Conservation (phyloP, 2,797 vertebrate species). For the Enteromius treurensis region DNA sequence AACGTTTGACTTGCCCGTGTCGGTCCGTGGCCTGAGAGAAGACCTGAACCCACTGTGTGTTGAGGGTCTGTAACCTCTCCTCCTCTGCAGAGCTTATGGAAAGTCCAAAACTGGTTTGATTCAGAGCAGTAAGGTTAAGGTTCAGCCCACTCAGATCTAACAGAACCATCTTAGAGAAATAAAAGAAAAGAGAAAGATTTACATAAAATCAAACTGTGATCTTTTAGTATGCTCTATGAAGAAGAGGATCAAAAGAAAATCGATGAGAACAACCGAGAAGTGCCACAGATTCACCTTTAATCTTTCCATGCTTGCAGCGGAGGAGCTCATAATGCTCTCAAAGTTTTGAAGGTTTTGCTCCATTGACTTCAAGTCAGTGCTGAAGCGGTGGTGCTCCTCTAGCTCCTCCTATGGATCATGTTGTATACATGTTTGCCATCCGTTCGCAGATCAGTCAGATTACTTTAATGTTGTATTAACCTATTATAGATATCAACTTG, state of each 20-base stretch:
- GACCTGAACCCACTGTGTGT: conserved; percentile 77
- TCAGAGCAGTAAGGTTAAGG: conserved; percentile 79
- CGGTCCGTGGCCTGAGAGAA: conserved; percentile 69
- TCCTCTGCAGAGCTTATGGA: conserved; percentile 70
- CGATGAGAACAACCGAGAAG: background rate
- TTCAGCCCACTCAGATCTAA: conserved; percentile 76
- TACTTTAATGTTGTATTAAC: background rate
- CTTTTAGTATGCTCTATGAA: background rate
- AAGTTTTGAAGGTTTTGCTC: conserved; percentile 70
- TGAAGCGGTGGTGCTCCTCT: conserved; percentile 76
- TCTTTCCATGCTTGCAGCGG: conserved; percentile 47
- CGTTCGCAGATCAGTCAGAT: background rate
- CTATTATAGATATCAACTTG: background rate
- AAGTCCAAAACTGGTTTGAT: conserved; percentile 74
- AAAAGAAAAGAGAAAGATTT: conserved; percentile 21
- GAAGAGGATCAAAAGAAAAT: background rate
- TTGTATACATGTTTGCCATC: conserved; percentile 1
- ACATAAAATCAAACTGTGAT: background rate
- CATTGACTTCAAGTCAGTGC: conserved; percentile 70
- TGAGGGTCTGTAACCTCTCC: conserved; percentile 76
- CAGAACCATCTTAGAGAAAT: conserved; percentile 71
- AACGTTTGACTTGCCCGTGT: conserved; percentile 77
- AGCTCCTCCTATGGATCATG: conserved; percentile 67
- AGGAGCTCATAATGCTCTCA: conserved; percentile 63
- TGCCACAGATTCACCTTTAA: conserved; percentile 67